phyloP scores from a whole-genome alignment of 2,113 vertebrate species.

The Dascyllus trimaculatus region DNA sequence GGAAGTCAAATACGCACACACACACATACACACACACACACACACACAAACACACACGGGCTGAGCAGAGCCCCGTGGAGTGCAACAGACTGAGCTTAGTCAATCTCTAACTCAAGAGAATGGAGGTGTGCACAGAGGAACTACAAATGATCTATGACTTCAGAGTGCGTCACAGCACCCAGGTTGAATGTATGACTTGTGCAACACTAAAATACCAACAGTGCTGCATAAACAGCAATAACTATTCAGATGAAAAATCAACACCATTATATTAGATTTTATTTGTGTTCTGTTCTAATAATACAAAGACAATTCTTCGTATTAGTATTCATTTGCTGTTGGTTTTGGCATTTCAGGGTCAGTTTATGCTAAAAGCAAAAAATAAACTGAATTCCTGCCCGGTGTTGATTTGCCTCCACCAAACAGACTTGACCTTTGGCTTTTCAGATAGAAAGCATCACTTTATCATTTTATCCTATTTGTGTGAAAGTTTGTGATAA shows the following conservation, averaged over 20 bases:
- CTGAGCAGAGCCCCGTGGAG: background rate
- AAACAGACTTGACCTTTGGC: too few species aligned
- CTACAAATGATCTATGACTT: slow-evolving; percentile 34
- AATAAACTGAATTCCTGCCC: too few species aligned
- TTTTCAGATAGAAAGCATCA: too few species aligned
- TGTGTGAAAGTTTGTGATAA: too few species aligned
- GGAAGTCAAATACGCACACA: slow-evolving; percentile 55
- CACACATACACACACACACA: background rate
- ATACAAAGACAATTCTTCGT: too few species aligned
- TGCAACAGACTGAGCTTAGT: slow-evolving; percentile 41
- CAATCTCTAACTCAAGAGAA: slow-evolving; percentile 37
- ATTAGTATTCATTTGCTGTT: too few species aligned
- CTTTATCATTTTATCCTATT: too few species aligned
- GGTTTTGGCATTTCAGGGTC: too few species aligned
- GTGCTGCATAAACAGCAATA: slow-evolving; percentile 1
- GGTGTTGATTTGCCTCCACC: too few species aligned
- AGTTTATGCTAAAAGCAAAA: too few species aligned
- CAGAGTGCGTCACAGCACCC: slow-evolving; percentile 14
- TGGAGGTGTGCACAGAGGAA: slow-evolving; percentile 23
- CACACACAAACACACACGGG: slow-evolving; percentile 20
- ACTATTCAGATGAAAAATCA: background rate
- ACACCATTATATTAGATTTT: too few species aligned
- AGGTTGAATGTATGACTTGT: slow-evolving; percentile 26
- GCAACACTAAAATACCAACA: slow-evolving; percentile 1
- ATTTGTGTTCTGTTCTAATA: too few species aligned